phyloP scores from a whole-genome alignment of 2,888 invertebrate species.

The Rhingia campestris region DNA sequence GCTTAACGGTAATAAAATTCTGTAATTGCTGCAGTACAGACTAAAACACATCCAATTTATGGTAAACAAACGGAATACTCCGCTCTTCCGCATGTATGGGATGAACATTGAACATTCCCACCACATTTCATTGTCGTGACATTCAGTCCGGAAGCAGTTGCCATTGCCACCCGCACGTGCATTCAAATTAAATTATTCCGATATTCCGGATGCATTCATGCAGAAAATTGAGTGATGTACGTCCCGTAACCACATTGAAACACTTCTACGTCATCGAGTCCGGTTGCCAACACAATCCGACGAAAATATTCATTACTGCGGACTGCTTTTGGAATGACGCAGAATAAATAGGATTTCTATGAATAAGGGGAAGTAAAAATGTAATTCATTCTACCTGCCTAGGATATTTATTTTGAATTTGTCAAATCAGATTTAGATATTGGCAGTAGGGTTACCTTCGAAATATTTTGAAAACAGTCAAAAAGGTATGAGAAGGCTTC shows the following conservation, averaged over 20 bases:
- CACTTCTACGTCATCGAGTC: constrained; percentile 21
- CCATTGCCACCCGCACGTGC: constrained; percentile 24
- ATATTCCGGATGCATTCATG: constrained; percentile 60
- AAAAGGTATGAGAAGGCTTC: too few species aligned
- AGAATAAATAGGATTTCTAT: constrained; percentile 5
- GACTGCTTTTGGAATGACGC: background rate
- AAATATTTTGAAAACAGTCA: too few species aligned
- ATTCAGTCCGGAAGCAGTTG: constrained; percentile 53
- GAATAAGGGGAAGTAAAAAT: background rate
- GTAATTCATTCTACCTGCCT: background rate
- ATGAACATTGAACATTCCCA: constrained; percentile 44
- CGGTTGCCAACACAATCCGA: constrained; percentile 5
- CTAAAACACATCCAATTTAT: constrained; percentile 29
- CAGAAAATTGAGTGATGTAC: constrained; percentile 63
- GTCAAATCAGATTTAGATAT: constrained; percentile 13
- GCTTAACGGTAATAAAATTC: constrained; percentile 18
- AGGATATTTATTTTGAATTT: background rate
- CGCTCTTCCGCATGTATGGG: constrained; percentile 37
- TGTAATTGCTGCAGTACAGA: constrained; percentile 11
- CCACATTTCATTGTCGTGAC: constrained; percentile 55
- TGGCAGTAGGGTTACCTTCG: background rate
- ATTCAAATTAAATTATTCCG: constrained; percentile 65
- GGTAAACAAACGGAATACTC: constrained; percentile 37
- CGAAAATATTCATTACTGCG: constrained; percentile 2
- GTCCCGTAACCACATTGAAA: constrained; percentile 48